phyloP scores from a whole-genome alignment of 2,113 vertebrate genomes.

The Dolichallabes microphthalmus region DNA sequence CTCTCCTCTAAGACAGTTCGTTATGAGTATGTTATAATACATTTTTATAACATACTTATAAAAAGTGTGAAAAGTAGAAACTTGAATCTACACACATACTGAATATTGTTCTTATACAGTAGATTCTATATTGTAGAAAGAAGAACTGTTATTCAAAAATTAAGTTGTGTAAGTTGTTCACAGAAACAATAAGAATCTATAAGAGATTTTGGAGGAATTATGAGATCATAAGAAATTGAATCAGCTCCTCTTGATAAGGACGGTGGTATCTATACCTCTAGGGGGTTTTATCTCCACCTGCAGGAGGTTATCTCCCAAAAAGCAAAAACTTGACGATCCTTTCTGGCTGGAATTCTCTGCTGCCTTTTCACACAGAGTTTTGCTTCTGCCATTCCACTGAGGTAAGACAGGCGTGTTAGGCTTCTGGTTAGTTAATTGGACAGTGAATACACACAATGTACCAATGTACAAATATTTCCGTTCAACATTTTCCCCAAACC shows the following conservation, averaged over 20 bases:
- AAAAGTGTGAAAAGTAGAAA: slow-evolving; percentile 23
- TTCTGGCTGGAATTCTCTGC: slow-evolving; percentile 25
- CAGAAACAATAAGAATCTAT: not conserved
- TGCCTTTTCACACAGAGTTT: slow-evolving; percentile 8
- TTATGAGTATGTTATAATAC: too few relatives aligned
- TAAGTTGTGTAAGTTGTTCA: not conserved
- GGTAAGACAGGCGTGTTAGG: slow-evolving; percentile 15
- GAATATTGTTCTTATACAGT: not conserved
- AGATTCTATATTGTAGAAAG: not conserved
- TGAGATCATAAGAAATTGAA: slow-evolving; percentile 25
- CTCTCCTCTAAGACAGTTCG: slow-evolving; percentile 1
- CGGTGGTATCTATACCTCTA: not conserved
- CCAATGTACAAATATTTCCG: not conserved
- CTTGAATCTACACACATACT: not conserved
- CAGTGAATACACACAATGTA: slow-evolving; percentile 1
- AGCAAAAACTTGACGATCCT: slow-evolving; percentile 34
- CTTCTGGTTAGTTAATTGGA: slow-evolving; percentile 12
- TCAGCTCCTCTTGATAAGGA: slow-evolving; percentile 14
- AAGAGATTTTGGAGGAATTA: not conserved
- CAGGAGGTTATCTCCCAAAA: slow-evolving; percentile 29
- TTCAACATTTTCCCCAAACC: slow-evolving; percentile 1
- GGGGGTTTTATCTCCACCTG: slow-evolving; percentile 20
- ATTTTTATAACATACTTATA: slow-evolving; percentile 5
- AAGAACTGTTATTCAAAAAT: not conserved
- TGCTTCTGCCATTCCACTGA: slow-evolving; percentile 5